A percentile compares a stretch with the other conserved stretches of the same genome.
Conservation (phyloP, 2,888 invertebrate species). For the Cylloceria caligata region DNA sequence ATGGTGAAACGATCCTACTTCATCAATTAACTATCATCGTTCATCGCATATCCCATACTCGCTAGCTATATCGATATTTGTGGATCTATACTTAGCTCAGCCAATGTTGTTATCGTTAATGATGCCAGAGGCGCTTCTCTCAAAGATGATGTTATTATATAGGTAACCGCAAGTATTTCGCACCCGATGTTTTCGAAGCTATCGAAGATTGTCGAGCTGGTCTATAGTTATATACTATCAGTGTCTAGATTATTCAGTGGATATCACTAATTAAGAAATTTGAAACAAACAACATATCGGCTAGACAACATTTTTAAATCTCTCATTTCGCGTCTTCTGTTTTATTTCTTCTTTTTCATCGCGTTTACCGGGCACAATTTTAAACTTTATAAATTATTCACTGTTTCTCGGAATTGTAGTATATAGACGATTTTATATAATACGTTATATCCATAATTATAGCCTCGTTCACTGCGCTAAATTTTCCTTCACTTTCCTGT, state of each 20-base stretch:
- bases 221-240: background rate
- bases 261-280: background rate
- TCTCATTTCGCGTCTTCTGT: no score
- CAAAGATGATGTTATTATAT: background rate
- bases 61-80: background rate
- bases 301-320: no score
- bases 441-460: no score
- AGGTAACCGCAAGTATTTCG: background rate
- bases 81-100: background rate
- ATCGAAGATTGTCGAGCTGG: background rate
- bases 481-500: no score
- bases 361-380: no score
- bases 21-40: constrained; percentile 18
- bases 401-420: no score
- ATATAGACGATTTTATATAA: no score
- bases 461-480: no score
- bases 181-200: background rate
- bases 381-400: no score
- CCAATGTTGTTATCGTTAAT: background rate
- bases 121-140: background rate
- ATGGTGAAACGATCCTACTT: background rate
- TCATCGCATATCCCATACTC: background rate
- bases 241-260: background rate
- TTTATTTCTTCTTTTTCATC: no score
- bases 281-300: background rate